Percentiles rank a stretch among this genome's conserved stretches.
Evolutionary conservation across 2,113 vertebrate genomes (phyloP).

Genomic region (Geococcyx californianus): DNA sequence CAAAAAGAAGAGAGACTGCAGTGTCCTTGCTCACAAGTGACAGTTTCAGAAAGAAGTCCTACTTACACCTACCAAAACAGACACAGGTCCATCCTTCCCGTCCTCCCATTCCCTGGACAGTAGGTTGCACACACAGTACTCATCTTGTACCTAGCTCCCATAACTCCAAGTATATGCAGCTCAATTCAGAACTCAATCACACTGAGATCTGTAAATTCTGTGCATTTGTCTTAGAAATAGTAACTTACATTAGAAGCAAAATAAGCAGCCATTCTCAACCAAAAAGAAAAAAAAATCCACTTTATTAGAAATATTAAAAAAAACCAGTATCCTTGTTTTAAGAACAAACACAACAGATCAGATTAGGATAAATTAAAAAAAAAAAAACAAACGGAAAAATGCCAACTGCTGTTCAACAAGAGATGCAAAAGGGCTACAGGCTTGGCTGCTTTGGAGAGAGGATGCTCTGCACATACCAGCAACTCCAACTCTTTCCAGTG

Average conservation of each 20-base stretch:
- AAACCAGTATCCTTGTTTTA: neutral
- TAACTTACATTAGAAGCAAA: neutral
- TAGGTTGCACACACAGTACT: rapidly evolving
- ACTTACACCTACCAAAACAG: neutral
- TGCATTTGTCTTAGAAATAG: neutral
- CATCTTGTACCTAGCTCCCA: neutral
- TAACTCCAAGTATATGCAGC: neutral
- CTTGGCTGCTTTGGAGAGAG: neutral
- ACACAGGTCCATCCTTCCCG: neutral
- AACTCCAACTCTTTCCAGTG: neutral
- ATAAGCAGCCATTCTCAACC: neutral
- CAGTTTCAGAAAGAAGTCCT: neutral
- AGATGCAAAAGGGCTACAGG: neutral
- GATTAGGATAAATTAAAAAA: neutral
- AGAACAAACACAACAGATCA: neutral
- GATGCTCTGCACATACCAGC: neutral
- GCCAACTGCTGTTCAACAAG: neutral
- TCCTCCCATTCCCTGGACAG: neutral
- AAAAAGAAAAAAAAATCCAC: neutral
- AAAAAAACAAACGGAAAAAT: neutral
- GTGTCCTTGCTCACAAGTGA: neutral
- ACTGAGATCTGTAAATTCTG: neutral
- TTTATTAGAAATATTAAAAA: neutral
- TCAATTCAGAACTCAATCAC: neutral
- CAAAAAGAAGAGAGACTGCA: neutral